These are phyloP conservation scores for Drosophila anomelani DNA, from an alignment of 2,888 invertebrate species.

Conservation along the genomic window DNA sequence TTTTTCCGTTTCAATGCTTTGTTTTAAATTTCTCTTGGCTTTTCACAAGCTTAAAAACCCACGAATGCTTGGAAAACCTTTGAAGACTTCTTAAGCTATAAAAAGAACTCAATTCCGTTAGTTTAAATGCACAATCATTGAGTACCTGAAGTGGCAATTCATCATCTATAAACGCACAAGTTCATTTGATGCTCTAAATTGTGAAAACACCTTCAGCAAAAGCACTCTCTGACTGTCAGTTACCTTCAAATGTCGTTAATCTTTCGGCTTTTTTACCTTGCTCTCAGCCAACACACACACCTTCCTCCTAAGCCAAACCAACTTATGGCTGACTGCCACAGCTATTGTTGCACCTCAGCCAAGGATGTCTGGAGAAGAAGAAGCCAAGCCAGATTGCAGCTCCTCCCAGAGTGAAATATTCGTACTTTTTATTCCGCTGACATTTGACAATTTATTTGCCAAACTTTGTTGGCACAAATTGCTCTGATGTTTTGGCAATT, in stretches of 20 bases:
- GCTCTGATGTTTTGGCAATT: slow-evolving; percentile 76
- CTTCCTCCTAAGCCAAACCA: slow-evolving; percentile 5
- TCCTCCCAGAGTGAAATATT: slow-evolving; percentile 35
- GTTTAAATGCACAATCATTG: neutral
- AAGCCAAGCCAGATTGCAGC: slow-evolving; percentile 26
- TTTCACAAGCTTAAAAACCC: neutral
- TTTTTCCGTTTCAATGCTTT: neutral
- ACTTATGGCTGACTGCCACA: slow-evolving; percentile 56
- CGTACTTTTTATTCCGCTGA: slow-evolving; percentile 54
- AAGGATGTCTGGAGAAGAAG: slow-evolving; percentile 12
- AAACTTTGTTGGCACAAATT: slow-evolving; percentile 63
- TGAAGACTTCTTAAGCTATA: neutral
- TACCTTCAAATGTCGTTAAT: slow-evolving; percentile 23
- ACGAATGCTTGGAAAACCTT: too few relatives aligned
- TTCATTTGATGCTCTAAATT: slow-evolving; percentile 13
- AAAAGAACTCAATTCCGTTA: neutral
- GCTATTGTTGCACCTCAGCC: slow-evolving; percentile 35
- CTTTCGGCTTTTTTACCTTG: neutral
- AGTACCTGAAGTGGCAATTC: slow-evolving; percentile 5
- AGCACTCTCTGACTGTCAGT: slow-evolving; percentile 10
- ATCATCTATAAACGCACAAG: slow-evolving; percentile 13
- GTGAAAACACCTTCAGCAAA: slow-evolving; percentile 11
- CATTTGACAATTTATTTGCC: slow-evolving; percentile 74
- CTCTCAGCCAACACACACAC: slow-evolving; percentile 1
- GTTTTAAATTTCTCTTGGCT: neutral